Percentiles rank a stretch among this genome's conserved stretches.
Evolutionary conservation across 2,888 invertebrate genomes (phyloP).

Genomic region (Archips crataeganus): DNA sequence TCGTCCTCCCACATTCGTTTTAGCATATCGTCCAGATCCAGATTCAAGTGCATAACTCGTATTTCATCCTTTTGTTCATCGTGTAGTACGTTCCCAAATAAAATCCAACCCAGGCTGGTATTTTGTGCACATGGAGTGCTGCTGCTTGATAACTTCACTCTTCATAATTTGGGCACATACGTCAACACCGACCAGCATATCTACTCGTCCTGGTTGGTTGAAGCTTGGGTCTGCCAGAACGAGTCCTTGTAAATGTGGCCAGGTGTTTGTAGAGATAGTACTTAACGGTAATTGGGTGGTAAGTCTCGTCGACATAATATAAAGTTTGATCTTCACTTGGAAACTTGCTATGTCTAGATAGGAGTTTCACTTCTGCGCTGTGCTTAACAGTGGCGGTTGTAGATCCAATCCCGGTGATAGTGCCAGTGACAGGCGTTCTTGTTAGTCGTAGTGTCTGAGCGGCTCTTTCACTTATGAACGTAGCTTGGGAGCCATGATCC

Average conservation of each 20-base stretch:
- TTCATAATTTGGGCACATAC: slow-evolving; percentile 45
- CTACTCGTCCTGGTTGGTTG: slow-evolving; percentile 8
- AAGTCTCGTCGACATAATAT: slow-evolving; percentile 11
- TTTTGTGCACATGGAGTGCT: too few relatives aligned
- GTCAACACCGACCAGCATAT: slow-evolving; percentile 43
- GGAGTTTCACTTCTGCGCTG: slow-evolving; percentile 11
- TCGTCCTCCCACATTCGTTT: slow-evolving; percentile 20
- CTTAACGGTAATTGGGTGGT: slow-evolving; percentile 16
- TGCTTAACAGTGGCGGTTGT: slow-evolving; percentile 16
- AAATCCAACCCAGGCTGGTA: too few relatives aligned
- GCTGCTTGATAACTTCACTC: slow-evolving; percentile 44
- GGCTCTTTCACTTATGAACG: slow-evolving; percentile 22
- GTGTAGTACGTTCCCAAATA: too few relatives aligned
- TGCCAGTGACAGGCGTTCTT: slow-evolving; percentile 11
- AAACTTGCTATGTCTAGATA: slow-evolving; percentile 15
- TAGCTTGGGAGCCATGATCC: slow-evolving; percentile 18
- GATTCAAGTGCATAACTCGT: neutral
- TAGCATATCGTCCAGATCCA: slow-evolving; percentile 13
- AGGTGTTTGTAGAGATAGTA: slow-evolving; percentile 2
- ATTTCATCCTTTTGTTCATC: neutral
- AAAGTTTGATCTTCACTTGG: neutral
- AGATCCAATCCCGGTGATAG: slow-evolving; percentile 16
- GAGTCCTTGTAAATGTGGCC: slow-evolving; percentile 17
- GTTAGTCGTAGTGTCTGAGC: slow-evolving; percentile 11
- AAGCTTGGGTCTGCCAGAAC: slow-evolving; percentile 12